Evolutionary conservation across 2,113 vertebrate species (phyloP).

Genomic region (Platichthys stellatus): DNA sequence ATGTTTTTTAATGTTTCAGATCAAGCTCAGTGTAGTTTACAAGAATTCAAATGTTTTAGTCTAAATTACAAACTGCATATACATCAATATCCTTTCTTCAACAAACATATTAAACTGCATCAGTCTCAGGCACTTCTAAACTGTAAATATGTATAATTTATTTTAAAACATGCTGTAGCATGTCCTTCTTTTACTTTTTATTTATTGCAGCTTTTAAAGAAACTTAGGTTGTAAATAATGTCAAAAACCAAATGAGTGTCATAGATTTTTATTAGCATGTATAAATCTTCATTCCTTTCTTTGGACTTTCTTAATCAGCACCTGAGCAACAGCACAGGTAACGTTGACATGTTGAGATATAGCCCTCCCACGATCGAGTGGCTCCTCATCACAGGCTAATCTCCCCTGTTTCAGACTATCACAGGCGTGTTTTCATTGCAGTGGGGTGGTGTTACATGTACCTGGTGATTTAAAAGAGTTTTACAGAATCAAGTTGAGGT

Average conservation of each 20-base stretch:
- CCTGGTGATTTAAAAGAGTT: constrained; percentile 39
- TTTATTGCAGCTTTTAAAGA: too few relatives aligned
- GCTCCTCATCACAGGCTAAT: not conserved
- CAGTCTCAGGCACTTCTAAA: too few relatives aligned
- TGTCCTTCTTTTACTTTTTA: not conserved
- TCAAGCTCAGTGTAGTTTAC: too few relatives aligned
- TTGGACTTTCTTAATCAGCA: not conserved
- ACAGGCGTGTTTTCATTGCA: constrained; percentile 28
- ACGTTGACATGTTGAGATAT: not conserved
- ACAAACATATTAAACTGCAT: too few relatives aligned
- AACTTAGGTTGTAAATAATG: not conserved
- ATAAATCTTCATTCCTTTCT: not conserved
- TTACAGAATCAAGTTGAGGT: constrained; percentile 19
- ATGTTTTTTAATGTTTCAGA: too few relatives aligned
- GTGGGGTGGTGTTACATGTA: constrained; percentile 41
- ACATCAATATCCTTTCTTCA: too few relatives aligned
- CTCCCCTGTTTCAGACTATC: constrained; percentile 32
- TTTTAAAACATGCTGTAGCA: not conserved
- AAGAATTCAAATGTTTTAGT: too few relatives aligned
- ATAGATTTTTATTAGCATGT: not conserved
- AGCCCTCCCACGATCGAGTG: not conserved
- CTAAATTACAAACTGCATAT: too few relatives aligned
- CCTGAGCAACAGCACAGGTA: not conserved
- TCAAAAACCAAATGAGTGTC: not conserved
- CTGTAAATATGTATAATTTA: not conserved